Evolutionary conservation across 2,888 invertebrate genomes (phyloP).

Genomic region (Labia minor): DNA sequence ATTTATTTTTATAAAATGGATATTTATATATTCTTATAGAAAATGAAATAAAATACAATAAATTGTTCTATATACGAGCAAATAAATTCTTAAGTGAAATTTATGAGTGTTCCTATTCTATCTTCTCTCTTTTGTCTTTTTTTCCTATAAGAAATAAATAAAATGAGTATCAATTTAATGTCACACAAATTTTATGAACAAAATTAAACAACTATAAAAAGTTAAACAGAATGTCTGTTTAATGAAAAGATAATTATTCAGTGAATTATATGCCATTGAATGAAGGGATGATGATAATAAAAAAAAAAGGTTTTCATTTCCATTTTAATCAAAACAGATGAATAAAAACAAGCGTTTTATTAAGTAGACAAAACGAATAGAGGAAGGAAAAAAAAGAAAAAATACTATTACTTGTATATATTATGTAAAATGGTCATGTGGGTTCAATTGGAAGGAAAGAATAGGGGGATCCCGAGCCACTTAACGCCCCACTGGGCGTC

Average conservation of each 20-base stretch:
- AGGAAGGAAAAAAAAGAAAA: neutral
- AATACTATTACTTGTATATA: slow-evolving; percentile 5
- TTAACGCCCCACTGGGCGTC: neutral
- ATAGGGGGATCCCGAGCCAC: neutral
- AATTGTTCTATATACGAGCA: no score
- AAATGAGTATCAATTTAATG: neutral
- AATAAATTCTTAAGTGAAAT: no score
- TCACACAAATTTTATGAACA: neutral
- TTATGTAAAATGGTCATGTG: slow-evolving; percentile 7
- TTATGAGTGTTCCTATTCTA: no score
- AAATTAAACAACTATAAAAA: neutral
- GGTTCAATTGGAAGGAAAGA: neutral
- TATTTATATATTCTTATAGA: no score
- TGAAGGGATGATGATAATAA: neutral
- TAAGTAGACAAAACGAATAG: no score
- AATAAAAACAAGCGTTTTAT: neutral
- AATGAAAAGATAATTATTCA: neutral
- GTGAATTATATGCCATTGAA: neutral
- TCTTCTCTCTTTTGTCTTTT: no score
- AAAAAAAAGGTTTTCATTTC: neutral
- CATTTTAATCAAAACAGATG: slow-evolving; percentile 1
- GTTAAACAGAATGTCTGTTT: neutral
- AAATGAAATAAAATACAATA: no score
- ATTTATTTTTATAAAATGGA: no score
- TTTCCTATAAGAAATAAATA: no score